Percentiles rank a stretch among this genome's conserved stretches.
Evolutionary conservation across 2,113 vertebrate species (phyloP).

Genomic region (Colius striatus): DNA sequence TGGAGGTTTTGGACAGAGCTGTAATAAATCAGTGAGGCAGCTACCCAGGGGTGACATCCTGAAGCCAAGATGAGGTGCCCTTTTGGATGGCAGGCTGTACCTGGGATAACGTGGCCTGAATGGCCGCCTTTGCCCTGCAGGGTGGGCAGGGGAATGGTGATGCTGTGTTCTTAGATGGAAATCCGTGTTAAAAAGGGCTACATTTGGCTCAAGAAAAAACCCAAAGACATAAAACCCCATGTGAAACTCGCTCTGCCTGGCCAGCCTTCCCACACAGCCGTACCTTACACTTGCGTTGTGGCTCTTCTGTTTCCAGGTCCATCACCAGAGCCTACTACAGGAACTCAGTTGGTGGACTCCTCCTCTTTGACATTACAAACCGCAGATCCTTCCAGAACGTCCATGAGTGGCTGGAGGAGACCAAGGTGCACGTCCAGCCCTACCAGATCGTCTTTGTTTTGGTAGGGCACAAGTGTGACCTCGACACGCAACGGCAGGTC

Average conservation of each 20-base stretch:
- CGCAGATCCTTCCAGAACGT: conserved; percentile 96
- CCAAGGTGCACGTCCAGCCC: conserved; percentile 93
- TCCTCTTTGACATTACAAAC: conserved; percentile 98
- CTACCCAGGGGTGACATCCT: background rate
- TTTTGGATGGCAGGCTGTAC: background rate
- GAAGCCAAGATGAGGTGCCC: background rate
- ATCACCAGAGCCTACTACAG: conserved; percentile 93
- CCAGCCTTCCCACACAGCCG: background rate
- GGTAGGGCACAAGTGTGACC: conserved; percentile 97
- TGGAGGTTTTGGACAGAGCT: background rate
- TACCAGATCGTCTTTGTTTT: conserved; percentile 95
- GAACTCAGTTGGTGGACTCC: conserved; percentile 95
- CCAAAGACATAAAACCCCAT: background rate
- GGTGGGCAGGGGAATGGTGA: background rate
- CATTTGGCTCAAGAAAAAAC: background rate
- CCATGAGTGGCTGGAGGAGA: conserved; percentile 91
- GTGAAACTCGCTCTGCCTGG: background rate
- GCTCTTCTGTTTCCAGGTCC: conserved; percentile 77
- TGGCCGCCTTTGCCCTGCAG: background rate
- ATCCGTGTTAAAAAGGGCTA: accelerated
- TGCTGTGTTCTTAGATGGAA: background rate
- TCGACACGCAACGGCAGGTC: conserved; percentile 93
- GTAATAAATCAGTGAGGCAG: background rate
- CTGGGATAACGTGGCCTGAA: background rate
- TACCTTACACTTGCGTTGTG: conserved; percentile 9